Evolutionary conservation across 2,797 vertebrate genomes (phyloP).

Genomic region (Enteromius trimaculatus): DNA sequence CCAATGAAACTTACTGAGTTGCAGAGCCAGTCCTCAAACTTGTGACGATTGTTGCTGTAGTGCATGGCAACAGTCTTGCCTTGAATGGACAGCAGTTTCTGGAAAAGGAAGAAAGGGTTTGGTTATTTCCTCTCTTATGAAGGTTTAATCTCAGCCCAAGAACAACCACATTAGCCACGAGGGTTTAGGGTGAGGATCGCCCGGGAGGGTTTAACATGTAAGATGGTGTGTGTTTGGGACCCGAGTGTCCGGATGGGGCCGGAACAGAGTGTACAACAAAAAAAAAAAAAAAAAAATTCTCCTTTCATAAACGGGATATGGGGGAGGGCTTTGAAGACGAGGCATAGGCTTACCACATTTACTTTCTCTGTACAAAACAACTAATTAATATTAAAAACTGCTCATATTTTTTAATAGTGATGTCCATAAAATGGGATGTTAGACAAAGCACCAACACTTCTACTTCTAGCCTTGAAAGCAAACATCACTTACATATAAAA

Average conservation of each 20-base stretch:
- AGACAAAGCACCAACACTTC: slow-evolving; percentile 23
- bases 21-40: slow-evolving; percentile 99
- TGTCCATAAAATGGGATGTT: slow-evolving; percentile 24
- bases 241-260: slow-evolving; percentile 83
- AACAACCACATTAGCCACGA: slow-evolving; percentile 92
- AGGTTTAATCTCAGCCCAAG: slow-evolving; percentile 80
- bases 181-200: slow-evolving; percentile 77
- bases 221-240: slow-evolving; percentile 80
- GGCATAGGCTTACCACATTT: slow-evolving; percentile 46
- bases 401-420: slow-evolving; percentile 11
- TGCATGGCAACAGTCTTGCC: slow-evolving; percentile 97
- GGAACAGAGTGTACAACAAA: slow-evolving; percentile 76
- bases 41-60: slow-evolving; percentile 97
- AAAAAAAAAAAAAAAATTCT: slow-evolving; percentile 7
- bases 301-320: slow-evolving; percentile 48
- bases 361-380: slow-evolving; percentile 54
- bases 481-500: background rate
- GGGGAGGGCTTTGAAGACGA: slow-evolving; percentile 59
- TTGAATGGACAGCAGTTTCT: slow-evolving; percentile 96
- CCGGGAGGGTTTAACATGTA: slow-evolving; percentile 78
- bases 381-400: slow-evolving; percentile 27
- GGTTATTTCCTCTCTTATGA: slow-evolving; percentile 77
- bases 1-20: slow-evolving; percentile 85
- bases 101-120: slow-evolving; percentile 83
- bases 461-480: background rate